Conservation (phyloP, 2,797 vertebrate species). For the Nasua narica region DNA sequence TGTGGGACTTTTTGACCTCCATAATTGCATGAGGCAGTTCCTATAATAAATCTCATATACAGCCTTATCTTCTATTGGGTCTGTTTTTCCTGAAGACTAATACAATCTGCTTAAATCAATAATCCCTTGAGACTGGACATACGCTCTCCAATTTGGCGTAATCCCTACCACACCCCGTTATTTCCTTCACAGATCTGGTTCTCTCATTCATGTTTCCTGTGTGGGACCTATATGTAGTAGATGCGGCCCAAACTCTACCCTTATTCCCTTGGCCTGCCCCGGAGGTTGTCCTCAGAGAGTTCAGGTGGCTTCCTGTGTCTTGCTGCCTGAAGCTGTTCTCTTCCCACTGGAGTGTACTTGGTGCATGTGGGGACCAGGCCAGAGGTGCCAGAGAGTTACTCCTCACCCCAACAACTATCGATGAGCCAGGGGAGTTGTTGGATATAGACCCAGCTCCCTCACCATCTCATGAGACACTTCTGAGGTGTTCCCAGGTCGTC, state of each 20-base stretch:
- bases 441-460: background rate
- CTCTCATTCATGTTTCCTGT: background rate
- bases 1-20: background rate
- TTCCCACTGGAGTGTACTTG: background rate
- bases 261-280: background rate
- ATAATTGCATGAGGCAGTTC: background rate
- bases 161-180: background rate
- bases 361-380: background rate
- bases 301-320: background rate
- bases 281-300: background rate
- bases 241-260: background rate
- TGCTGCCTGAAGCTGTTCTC: background rate
- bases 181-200: background rate
- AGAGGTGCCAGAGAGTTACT: background rate
- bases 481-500: background rate
- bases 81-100: background rate
- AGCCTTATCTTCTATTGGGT: background rate
- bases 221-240: background rate
- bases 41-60: background rate
- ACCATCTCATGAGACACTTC: background rate
- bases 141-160: background rate
- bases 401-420: background rate
- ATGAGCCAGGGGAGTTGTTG: background rate
- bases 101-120: background rate
- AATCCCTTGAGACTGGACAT: background rate